A percentile compares a stretch with the other conserved stretches of the same genome.
Evolutionary conservation across 2,888 invertebrate species (phyloP).

Genomic region (Ennomos quercinarius): DNA sequence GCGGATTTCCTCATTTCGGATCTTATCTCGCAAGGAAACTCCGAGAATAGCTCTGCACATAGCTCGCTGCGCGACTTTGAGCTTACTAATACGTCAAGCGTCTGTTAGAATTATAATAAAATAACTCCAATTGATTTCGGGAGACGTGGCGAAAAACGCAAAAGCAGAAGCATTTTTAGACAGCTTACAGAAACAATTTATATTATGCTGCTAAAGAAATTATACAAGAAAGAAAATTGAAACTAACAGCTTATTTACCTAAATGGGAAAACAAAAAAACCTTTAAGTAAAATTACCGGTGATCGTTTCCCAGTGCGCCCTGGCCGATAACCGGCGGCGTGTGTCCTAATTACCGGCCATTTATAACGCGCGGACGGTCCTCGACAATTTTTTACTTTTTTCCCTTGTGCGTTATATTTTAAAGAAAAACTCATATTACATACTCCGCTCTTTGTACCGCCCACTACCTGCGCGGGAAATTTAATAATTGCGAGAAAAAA

Average conservation of each 20-base stretch:
- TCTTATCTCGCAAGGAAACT: no score
- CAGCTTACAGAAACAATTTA: no score
- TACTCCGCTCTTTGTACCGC: constrained; percentile 45
- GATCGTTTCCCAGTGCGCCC: constrained; percentile 46
- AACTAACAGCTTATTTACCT: no score
- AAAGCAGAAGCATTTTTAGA: no score
- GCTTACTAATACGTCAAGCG: no score
- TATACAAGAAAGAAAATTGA: no score
- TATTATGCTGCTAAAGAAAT: no score
- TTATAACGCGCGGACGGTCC: constrained; percentile 74
- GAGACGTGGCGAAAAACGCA: constrained; percentile 48
- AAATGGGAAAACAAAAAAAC: neutral
- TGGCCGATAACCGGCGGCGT: constrained; percentile 49
- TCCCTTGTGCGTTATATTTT: constrained; percentile 62
- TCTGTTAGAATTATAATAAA: no score
- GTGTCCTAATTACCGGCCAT: constrained; percentile 79
- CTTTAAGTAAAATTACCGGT: constrained; percentile 2
- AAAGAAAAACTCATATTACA: constrained; percentile 61
- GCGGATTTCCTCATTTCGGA: no score
- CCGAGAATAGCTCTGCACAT: no score
- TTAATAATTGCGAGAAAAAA: constrained; percentile 44
- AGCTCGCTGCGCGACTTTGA: no score
- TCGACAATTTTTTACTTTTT: constrained; percentile 74
- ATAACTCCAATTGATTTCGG: constrained; percentile 13
- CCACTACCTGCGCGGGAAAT: constrained; percentile 44